phyloP scores from a whole-genome alignment of 2,888 invertebrate genomes.

The Noctuana brunneofusca region DNA sequence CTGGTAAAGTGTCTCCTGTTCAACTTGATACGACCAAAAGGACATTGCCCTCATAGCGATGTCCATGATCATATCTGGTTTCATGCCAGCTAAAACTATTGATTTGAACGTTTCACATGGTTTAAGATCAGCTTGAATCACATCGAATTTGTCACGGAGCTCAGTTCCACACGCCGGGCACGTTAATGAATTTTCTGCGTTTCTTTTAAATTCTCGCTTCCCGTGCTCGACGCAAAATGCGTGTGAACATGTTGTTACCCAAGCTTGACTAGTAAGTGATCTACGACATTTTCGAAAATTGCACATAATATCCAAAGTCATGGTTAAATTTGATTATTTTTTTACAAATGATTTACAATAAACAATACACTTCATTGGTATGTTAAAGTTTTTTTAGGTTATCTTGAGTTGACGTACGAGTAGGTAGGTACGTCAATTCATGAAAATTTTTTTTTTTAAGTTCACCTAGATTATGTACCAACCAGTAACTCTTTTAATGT shows the following conservation, averaged over 20 bases:
- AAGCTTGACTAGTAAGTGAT: conserved; percentile 71
- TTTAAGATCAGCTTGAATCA: conserved; percentile 77
- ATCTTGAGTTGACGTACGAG: neutral
- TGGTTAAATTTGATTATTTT: conserved; percentile 40
- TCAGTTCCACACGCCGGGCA: conserved; percentile 80
- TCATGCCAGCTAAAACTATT: conserved; percentile 78
- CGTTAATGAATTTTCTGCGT: conserved; percentile 67
- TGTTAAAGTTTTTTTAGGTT: neutral
- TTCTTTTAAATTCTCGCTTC: conserved; percentile 74
- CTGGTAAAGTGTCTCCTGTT: conserved; percentile 78
- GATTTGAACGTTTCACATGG: conserved; percentile 80
- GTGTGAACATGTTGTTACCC: conserved; percentile 82
- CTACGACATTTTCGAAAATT: conserved; percentile 80
- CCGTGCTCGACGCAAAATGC: conserved; percentile 82
- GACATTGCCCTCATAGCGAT: conserved; percentile 81
- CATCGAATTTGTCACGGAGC: conserved; percentile 77
- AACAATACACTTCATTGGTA: neutral
- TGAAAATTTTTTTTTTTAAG: too few species aligned
- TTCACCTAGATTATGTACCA: too few species aligned
- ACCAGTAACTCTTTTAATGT: too few species aligned
- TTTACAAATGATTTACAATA: neutral
- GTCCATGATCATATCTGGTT: conserved; percentile 80
- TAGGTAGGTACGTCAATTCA: neutral
- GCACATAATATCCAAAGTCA: conserved; percentile 74
- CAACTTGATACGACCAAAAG: conserved; percentile 80